phyloP scores from a whole-genome alignment of 2,113 vertebrate species.

The Hypomesus transpacificus region DNA sequence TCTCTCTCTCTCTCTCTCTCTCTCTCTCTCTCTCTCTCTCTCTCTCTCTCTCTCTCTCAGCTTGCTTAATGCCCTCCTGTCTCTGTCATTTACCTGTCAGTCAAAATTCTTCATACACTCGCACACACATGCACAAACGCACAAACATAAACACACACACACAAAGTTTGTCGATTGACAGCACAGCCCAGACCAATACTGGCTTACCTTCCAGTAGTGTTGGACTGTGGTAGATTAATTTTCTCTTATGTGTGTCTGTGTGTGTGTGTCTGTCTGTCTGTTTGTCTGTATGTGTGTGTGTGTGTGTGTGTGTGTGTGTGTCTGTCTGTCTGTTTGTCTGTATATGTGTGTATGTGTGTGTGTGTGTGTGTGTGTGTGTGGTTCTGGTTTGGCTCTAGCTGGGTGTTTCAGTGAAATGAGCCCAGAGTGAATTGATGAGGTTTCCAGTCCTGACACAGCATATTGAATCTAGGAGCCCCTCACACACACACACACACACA shows the following conservation, averaged over 20 bases:
- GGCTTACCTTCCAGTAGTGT: too few species aligned
- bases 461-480: constrained; percentile 32
- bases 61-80: neutral
- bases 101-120: neutral
- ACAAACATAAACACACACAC: neutral
- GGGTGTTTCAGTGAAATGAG: constrained; percentile 25
- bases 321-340: neutral
- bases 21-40: constrained; percentile 10
- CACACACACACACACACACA: constrained; percentile 5
- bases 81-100: constrained; percentile 4
- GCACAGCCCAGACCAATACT: too few species aligned
- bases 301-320: neutral
- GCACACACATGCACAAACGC: neutral
- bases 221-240: too few species aligned
- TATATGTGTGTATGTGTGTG: neutral
- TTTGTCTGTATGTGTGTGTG: too few species aligned
- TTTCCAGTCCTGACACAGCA: constrained; percentile 44
- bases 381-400: neutral
- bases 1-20: constrained; percentile 6
- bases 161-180: too few species aligned
- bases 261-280: too few species aligned
- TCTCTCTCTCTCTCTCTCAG: neutral
- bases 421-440: constrained; percentile 43
- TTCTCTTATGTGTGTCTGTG: too few species aligned
- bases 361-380: constrained; percentile 4